Conservation (phyloP, 2,888 invertebrate species). For the Ceramica pisi region DNA sequence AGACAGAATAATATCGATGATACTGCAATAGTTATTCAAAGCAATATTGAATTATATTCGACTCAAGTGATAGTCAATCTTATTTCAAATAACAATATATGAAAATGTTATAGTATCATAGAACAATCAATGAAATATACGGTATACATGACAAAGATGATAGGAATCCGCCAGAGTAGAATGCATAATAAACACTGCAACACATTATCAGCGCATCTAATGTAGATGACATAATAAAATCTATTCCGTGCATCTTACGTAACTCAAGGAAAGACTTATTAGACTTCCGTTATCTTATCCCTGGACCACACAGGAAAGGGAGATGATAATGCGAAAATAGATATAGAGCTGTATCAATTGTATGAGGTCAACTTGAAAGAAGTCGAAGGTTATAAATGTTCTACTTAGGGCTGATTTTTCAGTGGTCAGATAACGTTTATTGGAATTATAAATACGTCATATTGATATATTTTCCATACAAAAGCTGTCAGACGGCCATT, state of each 20-base stretch:
- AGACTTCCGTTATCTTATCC: conserved; percentile 47
- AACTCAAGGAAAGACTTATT: conserved; percentile 35
- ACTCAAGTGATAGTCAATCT: neutral
- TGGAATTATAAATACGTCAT: too few species aligned
- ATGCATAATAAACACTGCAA: neutral
- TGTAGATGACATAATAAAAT: conserved; percentile 40
- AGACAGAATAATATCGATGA: too few species aligned
- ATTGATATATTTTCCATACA: too few species aligned
- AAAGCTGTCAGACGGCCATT: too few species aligned
- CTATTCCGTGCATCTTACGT: conserved; percentile 42
- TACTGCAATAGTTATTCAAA: too few species aligned
- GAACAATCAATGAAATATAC: neutral
- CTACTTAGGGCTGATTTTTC: too few species aligned
- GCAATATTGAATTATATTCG: too few species aligned
- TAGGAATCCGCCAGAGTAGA: neutral
- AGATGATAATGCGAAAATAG: conserved; percentile 28
- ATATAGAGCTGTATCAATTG: neutral
- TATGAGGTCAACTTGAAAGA: neutral
- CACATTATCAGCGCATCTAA: conserved; percentile 9
- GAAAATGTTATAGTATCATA: neutral
- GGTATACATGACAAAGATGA: neutral
- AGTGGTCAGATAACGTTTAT: too few species aligned
- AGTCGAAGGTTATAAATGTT: neutral
- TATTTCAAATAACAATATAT: neutral
- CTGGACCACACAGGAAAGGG: conserved; percentile 40